A percentile compares a stretch with the other conserved stretches of the same genome.
phyloP scores from a whole-genome alignment of 2,797 vertebrate genomes.

The Ceryle rudis region DNA sequence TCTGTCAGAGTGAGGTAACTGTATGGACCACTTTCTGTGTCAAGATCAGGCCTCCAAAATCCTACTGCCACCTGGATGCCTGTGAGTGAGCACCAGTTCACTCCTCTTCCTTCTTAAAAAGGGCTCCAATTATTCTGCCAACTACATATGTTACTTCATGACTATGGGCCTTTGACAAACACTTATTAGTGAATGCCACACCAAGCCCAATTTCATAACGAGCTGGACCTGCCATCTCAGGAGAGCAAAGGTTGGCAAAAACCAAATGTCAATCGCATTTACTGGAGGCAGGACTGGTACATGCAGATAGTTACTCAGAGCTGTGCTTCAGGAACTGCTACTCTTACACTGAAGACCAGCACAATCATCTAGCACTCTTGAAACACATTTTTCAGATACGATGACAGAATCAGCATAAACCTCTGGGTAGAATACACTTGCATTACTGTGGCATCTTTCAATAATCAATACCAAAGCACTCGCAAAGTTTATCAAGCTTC shows the following conservation, averaged over 20 bases:
- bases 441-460: neutral
- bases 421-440: neutral
- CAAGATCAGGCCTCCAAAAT: neutral
- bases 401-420: neutral
- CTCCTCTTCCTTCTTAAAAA: neutral
- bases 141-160: neutral
- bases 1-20: neutral
- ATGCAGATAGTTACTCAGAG: neutral
- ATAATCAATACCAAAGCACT: slow-evolving; percentile 11
- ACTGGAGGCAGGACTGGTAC: neutral
- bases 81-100: neutral
- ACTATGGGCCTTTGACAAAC: neutral
- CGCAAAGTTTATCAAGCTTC: slow-evolving; percentile 33
- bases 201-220: neutral
- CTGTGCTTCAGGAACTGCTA: neutral
- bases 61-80: neutral
- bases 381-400: slow-evolving; percentile 4
- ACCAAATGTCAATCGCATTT: neutral
- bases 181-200: neutral
- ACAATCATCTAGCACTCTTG: neutral
- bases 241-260: neutral
- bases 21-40: neutral
- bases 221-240: neutral
- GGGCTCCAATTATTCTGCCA: neutral
- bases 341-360: neutral